Percentiles rank a stretch among this genome's conserved stretches.
Conservation (phyloP, 2,888 invertebrate genomes). For the Drosophila meridiana region DNA sequence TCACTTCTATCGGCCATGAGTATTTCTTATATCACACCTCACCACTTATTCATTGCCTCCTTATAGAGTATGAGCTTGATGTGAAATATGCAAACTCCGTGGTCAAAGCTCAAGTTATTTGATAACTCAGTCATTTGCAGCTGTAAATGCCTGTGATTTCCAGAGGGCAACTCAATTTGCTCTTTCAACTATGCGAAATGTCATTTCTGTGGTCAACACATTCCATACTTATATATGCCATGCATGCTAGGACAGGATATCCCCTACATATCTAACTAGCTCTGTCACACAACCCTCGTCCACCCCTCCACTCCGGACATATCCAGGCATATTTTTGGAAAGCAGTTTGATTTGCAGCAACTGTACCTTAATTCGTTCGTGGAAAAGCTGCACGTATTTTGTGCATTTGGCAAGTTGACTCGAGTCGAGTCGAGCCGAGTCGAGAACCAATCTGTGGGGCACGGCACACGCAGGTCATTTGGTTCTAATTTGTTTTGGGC, state of each 20-base stretch:
- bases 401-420: slow-evolving; percentile 8
- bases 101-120: too few relatives aligned
- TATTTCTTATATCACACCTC: too few relatives aligned
- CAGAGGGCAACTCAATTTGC: too few relatives aligned
- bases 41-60: too few relatives aligned
- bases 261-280: background rate
- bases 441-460: too few relatives aligned
- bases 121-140: too few relatives aligned
- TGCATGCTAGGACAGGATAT: too few relatives aligned
- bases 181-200: background rate
- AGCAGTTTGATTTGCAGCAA: slow-evolving; percentile 4
- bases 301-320: too few relatives aligned
- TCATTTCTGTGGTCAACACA: background rate
- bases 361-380: slow-evolving; percentile 24
- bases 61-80: too few relatives aligned
- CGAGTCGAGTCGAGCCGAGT: background rate
- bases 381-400: slow-evolving; percentile 28
- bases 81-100: too few relatives aligned
- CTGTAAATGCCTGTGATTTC: background rate
- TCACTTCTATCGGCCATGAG: too few relatives aligned
- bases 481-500: slow-evolving; percentile 29
- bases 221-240: background rate
- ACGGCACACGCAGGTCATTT: slow-evolving; percentile 25
- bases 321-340: background rate
- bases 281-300: background rate